Conservation (phyloP, 1,140 invertebrate species). For the Tenebrio molitor region DNA sequence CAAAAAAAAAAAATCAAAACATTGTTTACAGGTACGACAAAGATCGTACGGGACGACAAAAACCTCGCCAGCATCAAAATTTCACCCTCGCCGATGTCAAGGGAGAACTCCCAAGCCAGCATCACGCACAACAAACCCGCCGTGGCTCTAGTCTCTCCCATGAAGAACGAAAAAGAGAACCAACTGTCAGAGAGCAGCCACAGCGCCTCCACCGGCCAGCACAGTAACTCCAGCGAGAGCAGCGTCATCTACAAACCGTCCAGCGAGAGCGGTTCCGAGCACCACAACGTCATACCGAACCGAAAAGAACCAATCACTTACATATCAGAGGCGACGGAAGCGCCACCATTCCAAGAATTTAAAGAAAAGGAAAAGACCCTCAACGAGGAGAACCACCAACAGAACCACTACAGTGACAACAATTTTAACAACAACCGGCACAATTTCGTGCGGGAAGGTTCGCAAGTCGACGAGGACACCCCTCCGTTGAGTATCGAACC, state of each 20-base stretch:
- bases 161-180: constrained; percentile 67
- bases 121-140: constrained; percentile 68
- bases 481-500: constrained; percentile 88
- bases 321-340: constrained; percentile 48
- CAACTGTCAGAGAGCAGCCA: constrained; percentile 59
- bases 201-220: constrained; percentile 69
- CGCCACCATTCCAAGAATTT: too few relatives aligned
- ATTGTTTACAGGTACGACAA: constrained; percentile 10
- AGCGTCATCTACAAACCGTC: constrained; percentile 79
- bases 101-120: constrained; percentile 52
- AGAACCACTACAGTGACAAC: constrained; percentile 1
- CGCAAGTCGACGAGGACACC: constrained; percentile 79
- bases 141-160: constrained; percentile 82
- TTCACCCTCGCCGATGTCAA: constrained; percentile 57
- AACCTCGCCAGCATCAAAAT: constrained; percentile 47
- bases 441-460: constrained; percentile 7
- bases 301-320: constrained; percentile 69
- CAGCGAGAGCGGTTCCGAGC: constrained; percentile 76
- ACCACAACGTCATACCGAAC: constrained; percentile 68
- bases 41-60: constrained; percentile 48
- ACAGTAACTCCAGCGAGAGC: constrained; percentile 74
- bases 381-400: constrained; percentile 25
- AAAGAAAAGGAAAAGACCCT: constrained; percentile 5
- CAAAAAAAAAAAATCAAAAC: too few relatives aligned
- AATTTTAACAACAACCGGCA: constrained; percentile 47